Percentiles rank a stretch among this genome's conserved stretches.
Evolutionary conservation across 1,140 invertebrate genomes (phyloP).

Genomic region (Drosophila orosa): DNA sequence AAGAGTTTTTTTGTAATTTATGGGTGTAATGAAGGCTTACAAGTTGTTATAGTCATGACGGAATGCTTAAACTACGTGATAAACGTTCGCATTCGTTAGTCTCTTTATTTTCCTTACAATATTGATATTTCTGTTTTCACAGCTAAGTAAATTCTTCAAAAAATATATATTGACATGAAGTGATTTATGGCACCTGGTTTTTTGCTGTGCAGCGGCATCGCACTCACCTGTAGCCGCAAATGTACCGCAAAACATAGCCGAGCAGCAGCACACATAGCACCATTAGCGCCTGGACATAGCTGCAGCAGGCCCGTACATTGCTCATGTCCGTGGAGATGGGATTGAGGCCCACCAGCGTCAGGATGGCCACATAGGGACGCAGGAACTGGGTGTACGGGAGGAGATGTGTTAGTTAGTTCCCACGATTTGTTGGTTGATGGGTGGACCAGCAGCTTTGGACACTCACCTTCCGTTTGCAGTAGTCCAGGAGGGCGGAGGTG

Average conservation of each 20-base stretch:
- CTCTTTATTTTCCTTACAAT: background rate
- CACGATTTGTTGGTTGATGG: conserved; percentile 3
- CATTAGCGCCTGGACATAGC: conserved; percentile 88
- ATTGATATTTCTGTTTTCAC: background rate
- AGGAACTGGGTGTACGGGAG: conserved; percentile 87
- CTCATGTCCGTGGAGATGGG: conserved; percentile 88
- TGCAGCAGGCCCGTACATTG: conserved; percentile 86
- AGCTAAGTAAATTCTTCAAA: background rate
- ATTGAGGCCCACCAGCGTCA: conserved; percentile 90
- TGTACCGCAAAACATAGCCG: conserved; percentile 91
- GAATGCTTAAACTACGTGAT: conserved; percentile 2
- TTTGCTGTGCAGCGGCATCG: background rate
- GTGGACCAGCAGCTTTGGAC: background rate
- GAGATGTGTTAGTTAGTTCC: conserved; percentile 7
- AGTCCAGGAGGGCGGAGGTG: conserved; percentile 90
- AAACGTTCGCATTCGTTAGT: background rate
- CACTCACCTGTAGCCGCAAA: conserved; percentile 89
- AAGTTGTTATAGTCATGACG: no score
- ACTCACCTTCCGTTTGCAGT: conserved; percentile 90
- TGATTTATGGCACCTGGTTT: conserved; percentile 7
- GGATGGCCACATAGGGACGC: conserved; percentile 89
- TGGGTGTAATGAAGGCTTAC: background rate
- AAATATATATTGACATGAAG: background rate
- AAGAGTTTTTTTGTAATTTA: background rate
- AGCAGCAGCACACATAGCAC: conserved; percentile 88